A percentile compares a stretch with the other conserved stretches of the same genome.
These are phyloP conservation scores for Amorpha juglandis DNA, from an alignment of 2,888 invertebrate species.

Conservation along the genomic window DNA sequence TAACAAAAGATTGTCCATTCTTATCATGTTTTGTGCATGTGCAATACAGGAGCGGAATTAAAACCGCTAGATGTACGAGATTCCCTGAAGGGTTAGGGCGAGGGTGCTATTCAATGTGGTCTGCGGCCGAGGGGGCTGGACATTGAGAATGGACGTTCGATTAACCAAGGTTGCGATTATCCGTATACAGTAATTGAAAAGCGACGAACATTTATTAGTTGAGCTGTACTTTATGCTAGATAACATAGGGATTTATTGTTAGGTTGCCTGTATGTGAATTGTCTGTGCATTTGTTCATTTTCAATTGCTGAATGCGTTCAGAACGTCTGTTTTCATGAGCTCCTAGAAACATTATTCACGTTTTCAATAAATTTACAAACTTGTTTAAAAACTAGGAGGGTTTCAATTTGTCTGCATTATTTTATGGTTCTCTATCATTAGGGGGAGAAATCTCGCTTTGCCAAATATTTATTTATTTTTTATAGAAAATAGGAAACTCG, in stretches of 20 bases:
- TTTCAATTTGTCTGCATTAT: too few relatives aligned
- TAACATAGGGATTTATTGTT: neutral
- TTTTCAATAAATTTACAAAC: too few relatives aligned
- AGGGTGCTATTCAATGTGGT: conserved; percentile 75
- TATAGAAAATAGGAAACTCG: too few relatives aligned
- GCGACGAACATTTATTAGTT: conserved; percentile 26
- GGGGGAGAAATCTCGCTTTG: too few relatives aligned
- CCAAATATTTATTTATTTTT: too few relatives aligned
- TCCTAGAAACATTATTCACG: too few relatives aligned
- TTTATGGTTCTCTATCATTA: too few relatives aligned
- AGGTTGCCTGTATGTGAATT: neutral
- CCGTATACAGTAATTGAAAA: conserved; percentile 43
- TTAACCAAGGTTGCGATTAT: conserved; percentile 57
- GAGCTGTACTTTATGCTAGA: conserved; percentile 15
- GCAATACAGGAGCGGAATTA: conserved; percentile 63
- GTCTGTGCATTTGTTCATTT: neutral
- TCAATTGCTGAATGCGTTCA: neutral
- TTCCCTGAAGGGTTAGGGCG: conserved; percentile 68
- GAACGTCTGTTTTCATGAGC: too few relatives aligned
- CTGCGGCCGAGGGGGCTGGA: conserved; percentile 34
- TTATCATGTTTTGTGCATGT: conserved; percentile 64
- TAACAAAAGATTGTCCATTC: conserved; percentile 53
- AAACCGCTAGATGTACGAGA: conserved; percentile 59
- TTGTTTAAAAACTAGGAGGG: too few relatives aligned
- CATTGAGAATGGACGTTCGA: conserved; percentile 44